Base-by-base conservation (phyloP, 2,888 invertebrate genomes). In the Drosophila melanosoma region DNA sequence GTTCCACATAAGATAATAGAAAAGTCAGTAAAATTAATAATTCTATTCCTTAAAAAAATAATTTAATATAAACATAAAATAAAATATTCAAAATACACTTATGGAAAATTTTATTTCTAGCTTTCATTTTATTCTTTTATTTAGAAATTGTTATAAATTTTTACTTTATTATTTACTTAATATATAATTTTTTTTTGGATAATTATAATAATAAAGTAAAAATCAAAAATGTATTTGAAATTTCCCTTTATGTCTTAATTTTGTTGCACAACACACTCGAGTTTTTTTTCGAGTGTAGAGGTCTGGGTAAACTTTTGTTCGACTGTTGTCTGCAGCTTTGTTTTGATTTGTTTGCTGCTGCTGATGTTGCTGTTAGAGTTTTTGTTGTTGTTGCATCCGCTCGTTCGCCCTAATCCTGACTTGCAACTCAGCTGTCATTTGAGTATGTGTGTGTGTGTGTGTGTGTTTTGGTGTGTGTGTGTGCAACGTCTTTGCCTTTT, bases 381-480 rank as follows among this genome's bases (percentile, higher is more conserved):
- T 38, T 32, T 61, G 74, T 26, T 67, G 56, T 54, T 79, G 76
- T 61, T 70, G 80, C 81, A 81, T 69, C 45, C 72, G 60, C 59
- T 75, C 57, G 58, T 66, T 80, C 38, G 59, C 65, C 59, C 60
- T 81, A 84, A 81, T 81, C 85, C 81, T 74, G 61, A 84, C 84
- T 72, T 81, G 79, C 81, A 72, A 72, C 79, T 74, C 74, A 71
- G 56, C 57, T 73, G 67, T 58, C 56, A 53, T 33, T 17, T 49
- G 36, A 20, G 49, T 54, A 20, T 40, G 23, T 51, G 38, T 48
- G 7, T 20, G 7, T 2, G 12, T 12, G 35, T 33, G 17, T 42
- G 36, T 40, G 48, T 54, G 45, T 65, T 62, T 54, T 3, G 49
- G 36, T 62, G 36, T 54, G 45, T 65, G 70, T 58, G 4, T 53